Conservation (phyloP, 2,797 vertebrate species). For the Pangasius krempfi region DNA sequence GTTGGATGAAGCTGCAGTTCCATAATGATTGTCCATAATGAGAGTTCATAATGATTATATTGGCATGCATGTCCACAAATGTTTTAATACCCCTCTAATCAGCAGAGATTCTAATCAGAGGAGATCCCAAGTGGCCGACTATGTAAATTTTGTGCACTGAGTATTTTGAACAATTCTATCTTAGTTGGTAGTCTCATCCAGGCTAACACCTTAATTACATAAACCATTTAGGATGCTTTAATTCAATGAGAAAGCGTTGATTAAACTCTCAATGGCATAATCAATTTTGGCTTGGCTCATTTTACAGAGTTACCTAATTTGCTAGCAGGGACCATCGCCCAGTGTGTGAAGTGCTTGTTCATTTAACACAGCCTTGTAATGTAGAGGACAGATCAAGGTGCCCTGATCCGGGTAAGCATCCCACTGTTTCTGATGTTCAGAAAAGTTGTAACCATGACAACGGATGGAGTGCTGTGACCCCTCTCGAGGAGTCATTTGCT, state of each 20-base stretch:
- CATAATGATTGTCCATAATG: not conserved
- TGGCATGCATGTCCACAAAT: not conserved
- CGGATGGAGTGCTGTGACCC: not conserved
- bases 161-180: constrained; percentile 23
- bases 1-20: not conserved
- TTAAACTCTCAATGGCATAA: constrained; percentile 51
- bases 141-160: not conserved
- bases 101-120: not conserved
- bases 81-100: constrained; percentile 12
- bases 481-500: not conserved
- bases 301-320: constrained; percentile 39
- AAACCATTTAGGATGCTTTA: constrained; percentile 50
- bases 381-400: not conserved
- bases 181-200: constrained; percentile 30
- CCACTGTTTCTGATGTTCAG: constrained; percentile 29
- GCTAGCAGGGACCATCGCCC: constrained; percentile 3
- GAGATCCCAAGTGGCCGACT: not conserved
- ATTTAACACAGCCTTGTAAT: constrained; percentile 26
- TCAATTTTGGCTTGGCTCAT: constrained; percentile 44
- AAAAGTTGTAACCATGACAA: constrained; percentile 36
- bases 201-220: constrained; percentile 48
- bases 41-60: not conserved
- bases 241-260: constrained; percentile 53
- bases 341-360: not conserved
- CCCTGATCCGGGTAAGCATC: constrained; percentile 39